Base-by-base conservation (phyloP, 2,113 vertebrate species). In the Uropsilus gracilis region DNA sequence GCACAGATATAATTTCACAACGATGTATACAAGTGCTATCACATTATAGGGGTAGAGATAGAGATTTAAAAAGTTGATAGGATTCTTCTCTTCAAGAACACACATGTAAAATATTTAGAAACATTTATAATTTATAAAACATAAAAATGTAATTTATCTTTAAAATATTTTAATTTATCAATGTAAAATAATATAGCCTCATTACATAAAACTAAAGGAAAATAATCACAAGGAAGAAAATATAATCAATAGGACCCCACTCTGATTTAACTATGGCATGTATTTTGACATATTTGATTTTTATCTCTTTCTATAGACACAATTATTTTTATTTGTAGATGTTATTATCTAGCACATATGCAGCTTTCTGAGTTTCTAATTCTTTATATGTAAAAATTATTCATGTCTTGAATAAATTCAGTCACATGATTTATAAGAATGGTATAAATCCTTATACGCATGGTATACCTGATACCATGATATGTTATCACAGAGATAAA, bases 101-200 rank as follows among this genome's bases (percentile, higher is more conserved):
- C 81, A 37, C 5, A 44, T 28, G 64, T n/a, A 76, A 69, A 42
- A 64, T 34, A 84, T 57, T 57, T 83, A 39, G 53, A 59, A 83
- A 78, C 84, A 69, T 17, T 94, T 81, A n/a, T 34, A 81, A 42
- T 68, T 72, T 72, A 85, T 50, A n/a, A n/a, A 85, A 37, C 5
- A 44, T 28, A 64, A 76, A 69, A 42, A 64, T 34, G 17, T 26
- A 68, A 84, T 57, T 57, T 83, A 39, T 53, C 76, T 73, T 90
- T 68, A 61, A 59, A 83, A 78, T 88, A 69, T 17, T 94, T 81
- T 34, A 81, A 42, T 68, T 72, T 72, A 85, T 50, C 26, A 88
- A 32, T 63, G 4, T 39, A 81, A 86, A 76, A 30, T 81, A 80
- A 66, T 12, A 37, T 5, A 69, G 57, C 0, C 20, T 64, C 8